Conservation (phyloP, 2,113 vertebrate genomes). For the Lophotis ruficrista region DNA sequence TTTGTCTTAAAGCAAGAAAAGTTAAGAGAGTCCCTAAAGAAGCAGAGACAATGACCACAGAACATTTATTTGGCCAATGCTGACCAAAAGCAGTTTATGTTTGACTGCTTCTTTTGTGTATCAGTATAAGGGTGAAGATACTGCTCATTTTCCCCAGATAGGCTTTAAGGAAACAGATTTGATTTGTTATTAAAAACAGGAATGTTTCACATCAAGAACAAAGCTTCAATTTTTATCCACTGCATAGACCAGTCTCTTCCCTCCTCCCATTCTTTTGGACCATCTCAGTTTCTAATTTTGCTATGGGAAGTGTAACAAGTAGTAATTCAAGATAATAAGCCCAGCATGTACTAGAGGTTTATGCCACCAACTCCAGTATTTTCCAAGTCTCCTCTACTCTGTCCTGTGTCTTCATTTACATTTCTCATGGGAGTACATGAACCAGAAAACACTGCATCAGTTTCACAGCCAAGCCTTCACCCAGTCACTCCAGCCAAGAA, state of each 20-base stretch:
- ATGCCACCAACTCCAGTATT: not conserved
- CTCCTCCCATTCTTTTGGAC: not conserved
- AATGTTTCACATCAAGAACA: not conserved
- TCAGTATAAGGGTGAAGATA: not conserved
- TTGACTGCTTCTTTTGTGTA: not conserved
- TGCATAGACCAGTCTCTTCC: not conserved
- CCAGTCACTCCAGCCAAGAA: not conserved
- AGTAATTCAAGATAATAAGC: not conserved
- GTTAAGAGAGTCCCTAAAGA: not conserved
- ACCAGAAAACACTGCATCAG: not conserved
- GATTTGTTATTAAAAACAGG: not conserved
- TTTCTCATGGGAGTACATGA: not conserved
- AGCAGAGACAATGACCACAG: not conserved
- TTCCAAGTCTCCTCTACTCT: not conserved
- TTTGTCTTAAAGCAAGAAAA: not conserved
- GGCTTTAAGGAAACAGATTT: not conserved
- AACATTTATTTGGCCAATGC: not conserved
- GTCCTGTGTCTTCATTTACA: not conserved
- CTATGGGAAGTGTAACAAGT: too few species aligned
- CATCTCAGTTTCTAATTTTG: too few species aligned
- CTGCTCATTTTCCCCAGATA: not conserved
- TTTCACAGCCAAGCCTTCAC: not conserved
- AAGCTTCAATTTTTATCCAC: not conserved
- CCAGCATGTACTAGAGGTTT: not conserved
- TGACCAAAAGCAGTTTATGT: not conserved